phyloP scores from a whole-genome alignment of 2,888 invertebrate species.

The Smittia aterrima region DNA sequence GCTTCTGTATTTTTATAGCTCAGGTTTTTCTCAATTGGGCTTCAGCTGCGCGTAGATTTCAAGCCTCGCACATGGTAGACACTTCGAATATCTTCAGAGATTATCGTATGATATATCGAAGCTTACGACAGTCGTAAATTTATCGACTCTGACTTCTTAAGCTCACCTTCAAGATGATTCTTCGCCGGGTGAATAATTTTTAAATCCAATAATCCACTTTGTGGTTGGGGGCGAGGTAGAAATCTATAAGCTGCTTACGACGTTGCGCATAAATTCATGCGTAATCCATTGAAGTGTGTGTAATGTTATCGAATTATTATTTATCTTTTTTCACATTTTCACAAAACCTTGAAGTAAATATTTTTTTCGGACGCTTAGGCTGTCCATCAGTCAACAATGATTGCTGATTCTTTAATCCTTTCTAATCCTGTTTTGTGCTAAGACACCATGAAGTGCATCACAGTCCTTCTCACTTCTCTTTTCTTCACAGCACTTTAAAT shows the following conservation, averaged over 20 bases:
- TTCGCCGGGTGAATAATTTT: background rate
- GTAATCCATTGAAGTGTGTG: constrained; percentile 21
- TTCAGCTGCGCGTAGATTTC: background rate
- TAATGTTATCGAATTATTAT: background rate
- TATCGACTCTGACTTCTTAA: constrained; percentile 29
- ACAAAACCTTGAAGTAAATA: background rate
- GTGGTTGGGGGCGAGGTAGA: background rate
- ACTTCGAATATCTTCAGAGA: constrained; percentile 36
- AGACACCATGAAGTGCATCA: constrained; percentile 9
- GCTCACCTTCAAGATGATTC: constrained; percentile 19
- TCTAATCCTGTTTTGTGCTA: constrained; percentile 9
- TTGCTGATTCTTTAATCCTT: constrained; percentile 19
- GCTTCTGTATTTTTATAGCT: constrained; percentile 36
- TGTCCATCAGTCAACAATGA: background rate
- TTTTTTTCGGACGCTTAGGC: background rate
- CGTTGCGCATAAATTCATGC: constrained; percentile 23
- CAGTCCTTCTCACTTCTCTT: background rate
- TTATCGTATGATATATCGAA: constrained; percentile 40
- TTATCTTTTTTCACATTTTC: constrained; percentile 5
- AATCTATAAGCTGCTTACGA: constrained; percentile 16
- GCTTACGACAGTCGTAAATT: constrained; percentile 28
- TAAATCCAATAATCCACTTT: constrained; percentile 41
- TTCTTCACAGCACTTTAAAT: background rate
- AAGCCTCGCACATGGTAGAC: background rate
- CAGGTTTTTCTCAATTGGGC: background rate